These are phyloP conservation scores for Elgonia sp. DNA, from an alignment of 2,888 invertebrate genomes.

Conservation along the genomic window DNA sequence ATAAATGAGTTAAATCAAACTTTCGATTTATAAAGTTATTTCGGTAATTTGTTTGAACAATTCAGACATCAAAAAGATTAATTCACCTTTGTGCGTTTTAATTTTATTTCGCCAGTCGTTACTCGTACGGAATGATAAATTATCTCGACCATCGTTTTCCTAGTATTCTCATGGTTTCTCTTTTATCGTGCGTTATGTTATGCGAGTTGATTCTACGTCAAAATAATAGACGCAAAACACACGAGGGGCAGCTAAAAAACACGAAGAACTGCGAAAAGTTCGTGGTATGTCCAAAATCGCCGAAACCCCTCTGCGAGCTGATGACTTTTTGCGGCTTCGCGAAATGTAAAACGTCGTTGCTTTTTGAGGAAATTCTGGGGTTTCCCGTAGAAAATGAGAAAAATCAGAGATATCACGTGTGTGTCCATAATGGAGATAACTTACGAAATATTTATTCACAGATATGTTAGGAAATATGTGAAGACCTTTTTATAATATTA, in stretches of 20 bases:
- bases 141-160: slow-evolving; percentile 35
- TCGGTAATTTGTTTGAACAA: slow-evolving; percentile 47
- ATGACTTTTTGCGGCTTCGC: slow-evolving; percentile 83
- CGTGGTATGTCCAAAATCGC: slow-evolving; percentile 59
- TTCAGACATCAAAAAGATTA: slow-evolving; percentile 53
- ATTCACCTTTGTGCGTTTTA: slow-evolving; percentile 51
- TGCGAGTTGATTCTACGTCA: slow-evolving; percentile 47
- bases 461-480: not conserved
- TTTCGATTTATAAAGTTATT: too few relatives aligned
- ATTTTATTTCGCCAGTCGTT: slow-evolving; percentile 49
- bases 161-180: slow-evolving; percentile 55
- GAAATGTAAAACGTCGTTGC: slow-evolving; percentile 82
- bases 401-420: slow-evolving; percentile 51
- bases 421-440: slow-evolving; percentile 53
- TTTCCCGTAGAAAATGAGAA: slow-evolving; percentile 78
- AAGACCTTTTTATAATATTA: too few relatives aligned
- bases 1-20: too few relatives aligned
- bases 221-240: slow-evolving; percentile 50
- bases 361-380: slow-evolving; percentile 80
- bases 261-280: slow-evolving; percentile 63
- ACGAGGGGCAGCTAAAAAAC: slow-evolving; percentile 64
- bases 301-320: slow-evolving; percentile 63
- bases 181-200: slow-evolving; percentile 48
- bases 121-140: slow-evolving; percentile 56
- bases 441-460: slow-evolving; percentile 33